Evolutionary conservation across 2,797 vertebrate genomes (phyloP), one percentile per base, ranked within the genome.

Genomic region (Columba guinea): DNA sequence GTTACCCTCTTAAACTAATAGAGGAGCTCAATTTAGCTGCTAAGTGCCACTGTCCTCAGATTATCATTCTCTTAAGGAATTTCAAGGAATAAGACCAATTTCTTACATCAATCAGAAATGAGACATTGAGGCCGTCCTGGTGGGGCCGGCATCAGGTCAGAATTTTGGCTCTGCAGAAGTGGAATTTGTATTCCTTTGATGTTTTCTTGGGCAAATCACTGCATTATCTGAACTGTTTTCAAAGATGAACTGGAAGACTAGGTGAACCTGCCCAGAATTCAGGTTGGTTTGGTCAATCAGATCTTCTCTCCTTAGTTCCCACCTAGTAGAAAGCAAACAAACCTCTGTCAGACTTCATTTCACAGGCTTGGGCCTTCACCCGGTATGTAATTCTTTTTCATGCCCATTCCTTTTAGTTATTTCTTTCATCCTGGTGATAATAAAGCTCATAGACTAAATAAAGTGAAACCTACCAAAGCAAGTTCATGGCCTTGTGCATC

Each of bases 241-340:
- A 77, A 73, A 85, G 70, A 73, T n/a, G 59, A 94, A 49, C 70
- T 82, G 27, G 19, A 44, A 87, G 85, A 74, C 70, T 77, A 67
- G 85, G 41, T 92, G 93, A 94, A 84, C 87, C 55, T 95, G 91
- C 83, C 91, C 93, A 91, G 84, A 88, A 84, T 76, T 94, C 59
- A 14, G 13, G 26, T 52, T 63, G 77, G 58, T 88, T 94, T 80
- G 11, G 32, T 84, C 77, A 74, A 18, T 75, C 58, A 32, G 64
- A 67, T 90, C 88, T 90, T 93, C 34, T 84, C 20, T 34, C 34
- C 79, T 78, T 64, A 64, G 49, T 49, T 94, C 37, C 56, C 13
- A 30, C 55, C 46, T 73, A n/a, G 63, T 30, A 56, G 48, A 88
- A 94, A 87, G 55, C n/a, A 70, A 86, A 84, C 32, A 70, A 86